Percentiles rank a stretch among this genome's conserved stretches.
phyloP scores from a whole-genome alignment of 92 coral and sea anemone species.

The Porites lobata region DNA sequence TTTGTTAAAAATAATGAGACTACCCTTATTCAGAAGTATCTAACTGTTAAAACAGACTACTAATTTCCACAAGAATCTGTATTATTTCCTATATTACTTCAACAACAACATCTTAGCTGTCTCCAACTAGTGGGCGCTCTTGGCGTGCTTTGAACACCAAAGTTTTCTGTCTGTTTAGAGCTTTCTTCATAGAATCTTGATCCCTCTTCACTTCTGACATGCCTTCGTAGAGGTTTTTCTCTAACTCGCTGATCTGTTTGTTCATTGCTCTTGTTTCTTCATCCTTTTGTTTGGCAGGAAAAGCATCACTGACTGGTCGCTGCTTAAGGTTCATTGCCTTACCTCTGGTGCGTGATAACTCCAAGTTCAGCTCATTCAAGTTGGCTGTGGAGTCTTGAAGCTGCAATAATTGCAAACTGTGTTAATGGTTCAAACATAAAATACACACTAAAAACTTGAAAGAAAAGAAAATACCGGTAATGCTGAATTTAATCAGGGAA shows the following conservation, averaged over 20 bases:
- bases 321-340: constrained; percentile 93
- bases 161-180: constrained; percentile 88
- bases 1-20: no score
- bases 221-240: constrained; percentile 97
- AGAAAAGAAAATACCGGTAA: background rate
- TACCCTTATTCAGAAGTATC: no score
- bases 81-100: no score
- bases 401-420: constrained; percentile 56
- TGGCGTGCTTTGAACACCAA: constrained; percentile 87
- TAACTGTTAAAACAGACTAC: no score
- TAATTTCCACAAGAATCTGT: no score
- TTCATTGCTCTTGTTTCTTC: constrained; percentile 88
- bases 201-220: constrained; percentile 98
- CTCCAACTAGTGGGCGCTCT: constrained; percentile 72
- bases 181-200: constrained; percentile 98
- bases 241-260: constrained; percentile 84
- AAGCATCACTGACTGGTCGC: constrained; percentile 77
- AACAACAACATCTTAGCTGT: background rate
- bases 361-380: constrained; percentile 88
- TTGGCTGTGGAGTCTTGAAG: constrained; percentile 99
- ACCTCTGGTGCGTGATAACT: constrained; percentile 89
- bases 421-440: background rate
- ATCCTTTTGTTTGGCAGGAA: constrained; percentile 79
- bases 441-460: background rate
- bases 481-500: no score